These are phyloP conservation scores for Tethya wilhelma DNA, from an alignment of 37 sponge, comb jelly and placozoan species.

Conservation along the genomic window DNA sequence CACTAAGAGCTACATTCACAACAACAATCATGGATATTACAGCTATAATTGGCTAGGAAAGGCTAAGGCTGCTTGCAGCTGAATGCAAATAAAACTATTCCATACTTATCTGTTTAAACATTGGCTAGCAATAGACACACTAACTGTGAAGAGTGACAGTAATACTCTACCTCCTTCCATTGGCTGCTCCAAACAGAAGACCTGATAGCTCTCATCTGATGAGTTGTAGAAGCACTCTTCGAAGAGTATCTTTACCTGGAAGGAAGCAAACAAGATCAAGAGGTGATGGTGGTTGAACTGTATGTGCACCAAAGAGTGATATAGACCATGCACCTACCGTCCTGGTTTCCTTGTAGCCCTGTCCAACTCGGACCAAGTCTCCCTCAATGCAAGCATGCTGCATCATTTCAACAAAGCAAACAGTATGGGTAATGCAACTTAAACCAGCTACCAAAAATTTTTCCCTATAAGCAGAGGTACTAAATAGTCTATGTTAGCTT, in stretches of 20 bases:
- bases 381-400: conserved; percentile 62
- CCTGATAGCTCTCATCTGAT: conserved; percentile 85
- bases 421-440: no score
- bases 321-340: no score
- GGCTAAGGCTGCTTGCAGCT: no score
- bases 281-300: neutral
- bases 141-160: neutral
- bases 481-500: no score
- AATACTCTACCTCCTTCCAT: conserved; percentile 79
- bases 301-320: neutral
- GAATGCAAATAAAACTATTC: no score
- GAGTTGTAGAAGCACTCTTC: conserved; percentile 92
- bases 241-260: conserved; percentile 89
- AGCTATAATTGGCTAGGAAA: no score
- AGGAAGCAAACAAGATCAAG: neutral
- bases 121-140: no score
- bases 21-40: no score
- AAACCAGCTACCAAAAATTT: no score
- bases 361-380: conserved; percentile 40
- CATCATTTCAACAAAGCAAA: no score
- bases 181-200: conserved; percentile 86
- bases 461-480: no score
- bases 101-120: no score
- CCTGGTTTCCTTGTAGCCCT: conserved; percentile 73
- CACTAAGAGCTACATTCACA: conserved; percentile 21